Percentiles rank a stretch among this genome's conserved stretches.
Evolutionary conservation across 1,140 invertebrate genomes (phyloP).

Genomic region (Aculops lycopersici): DNA sequence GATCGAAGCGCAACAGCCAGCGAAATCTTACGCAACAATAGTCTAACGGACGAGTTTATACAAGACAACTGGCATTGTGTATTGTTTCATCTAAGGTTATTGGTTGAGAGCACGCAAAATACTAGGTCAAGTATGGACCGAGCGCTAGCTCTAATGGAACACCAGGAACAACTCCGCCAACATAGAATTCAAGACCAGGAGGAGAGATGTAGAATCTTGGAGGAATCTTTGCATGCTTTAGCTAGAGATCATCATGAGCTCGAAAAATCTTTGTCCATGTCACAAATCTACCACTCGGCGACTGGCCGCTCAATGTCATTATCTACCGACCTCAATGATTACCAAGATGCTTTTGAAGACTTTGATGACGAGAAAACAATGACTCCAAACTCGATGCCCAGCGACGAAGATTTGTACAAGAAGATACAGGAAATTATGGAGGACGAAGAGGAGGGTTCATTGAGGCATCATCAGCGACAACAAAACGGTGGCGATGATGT

Average conservation of each 20-base stretch:
- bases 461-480: too few relatives aligned
- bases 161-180: conserved; percentile 21
- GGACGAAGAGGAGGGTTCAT: too few relatives aligned
- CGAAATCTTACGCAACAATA: background rate
- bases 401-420: background rate
- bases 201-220: conserved; percentile 28
- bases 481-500: too few relatives aligned
- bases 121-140: conserved; percentile 17
- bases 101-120: conserved; percentile 24
- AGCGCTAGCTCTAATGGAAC: conserved; percentile 19
- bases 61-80: conserved; percentile 3
- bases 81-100: conserved; percentile 17
- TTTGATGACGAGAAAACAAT: conserved; percentile 14
- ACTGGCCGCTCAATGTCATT: conserved; percentile 10
- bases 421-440: background rate
- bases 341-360: conserved; percentile 24
- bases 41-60: background rate
- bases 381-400: background rate
- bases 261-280: conserved; percentile 24
- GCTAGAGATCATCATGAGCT: conserved; percentile 31
- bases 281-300: conserved; percentile 5
- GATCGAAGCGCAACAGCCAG: background rate
- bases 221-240: conserved; percentile 29
- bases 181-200: conserved; percentile 19
- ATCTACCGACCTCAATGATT: conserved; percentile 29